Percentiles rank a stretch among this genome's conserved stretches.
Conservation (phyloP, 2,888 invertebrate species). For the Acleris emargana region DNA sequence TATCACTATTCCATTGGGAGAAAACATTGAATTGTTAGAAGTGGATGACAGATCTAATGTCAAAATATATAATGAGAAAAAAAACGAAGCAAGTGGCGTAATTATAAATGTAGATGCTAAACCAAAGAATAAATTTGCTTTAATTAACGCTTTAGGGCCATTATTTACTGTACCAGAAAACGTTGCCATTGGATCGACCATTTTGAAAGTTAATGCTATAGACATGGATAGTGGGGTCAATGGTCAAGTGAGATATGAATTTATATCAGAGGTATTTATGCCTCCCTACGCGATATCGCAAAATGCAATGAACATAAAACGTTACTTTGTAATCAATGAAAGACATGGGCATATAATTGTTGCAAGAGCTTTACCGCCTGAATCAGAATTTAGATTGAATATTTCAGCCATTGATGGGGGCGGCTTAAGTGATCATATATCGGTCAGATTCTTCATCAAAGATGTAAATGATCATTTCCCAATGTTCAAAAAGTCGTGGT, state of each 20-base stretch:
- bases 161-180: conserved; percentile 89
- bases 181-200: conserved; percentile 86
- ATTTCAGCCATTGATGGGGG: conserved; percentile 91
- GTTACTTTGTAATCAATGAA: conserved; percentile 90
- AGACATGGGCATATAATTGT: conserved; percentile 89
- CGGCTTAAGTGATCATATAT: conserved; percentile 87
- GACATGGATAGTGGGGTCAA: conserved; percentile 89
- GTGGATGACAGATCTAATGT: conserved; percentile 80
- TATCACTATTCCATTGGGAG: conserved; percentile 87
- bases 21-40: conserved; percentile 86
- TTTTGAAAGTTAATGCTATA: conserved; percentile 87
- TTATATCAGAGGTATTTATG: conserved; percentile 87
- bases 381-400: conserved; percentile 89
- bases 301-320: conserved; percentile 80
- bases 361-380: conserved; percentile 88
- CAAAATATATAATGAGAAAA: conserved; percentile 74
- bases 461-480: conserved; percentile 94
- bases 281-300: conserved; percentile 74
- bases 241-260: conserved; percentile 88
- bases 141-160: conserved; percentile 76
- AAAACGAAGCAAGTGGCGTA: conserved; percentile 56
- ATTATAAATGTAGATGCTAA: conserved; percentile 62
- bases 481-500: conserved; percentile 91
- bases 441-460: conserved; percentile 88
- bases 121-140: conserved; percentile 69